Evolutionary conservation across 2,888 invertebrate species (phyloP).

Genomic region (Aphidoletes aphidimyza): DNA sequence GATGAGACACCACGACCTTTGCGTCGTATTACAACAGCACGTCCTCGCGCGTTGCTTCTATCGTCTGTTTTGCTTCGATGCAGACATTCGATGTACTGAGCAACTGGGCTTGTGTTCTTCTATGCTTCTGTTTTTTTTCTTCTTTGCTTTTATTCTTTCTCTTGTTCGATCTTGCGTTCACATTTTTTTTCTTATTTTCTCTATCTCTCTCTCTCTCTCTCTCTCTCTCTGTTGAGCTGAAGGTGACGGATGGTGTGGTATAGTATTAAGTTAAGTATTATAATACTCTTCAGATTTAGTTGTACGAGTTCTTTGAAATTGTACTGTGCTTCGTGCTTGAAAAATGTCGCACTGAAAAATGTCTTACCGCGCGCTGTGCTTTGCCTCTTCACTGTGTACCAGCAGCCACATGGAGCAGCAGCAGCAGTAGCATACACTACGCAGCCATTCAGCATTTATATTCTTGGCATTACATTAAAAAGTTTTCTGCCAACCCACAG

Average conservation of each 20-base stretch:
- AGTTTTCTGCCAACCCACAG: constrained; percentile 48
- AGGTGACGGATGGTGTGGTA: constrained; percentile 51
- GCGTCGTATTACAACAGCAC: constrained; percentile 46
- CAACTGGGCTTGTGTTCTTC: not conserved
- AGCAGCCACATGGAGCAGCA: not conserved
- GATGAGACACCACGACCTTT: constrained; percentile 46
- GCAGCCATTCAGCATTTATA: constrained; percentile 30
- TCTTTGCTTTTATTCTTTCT: too few species aligned
- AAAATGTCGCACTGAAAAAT: constrained; percentile 12
- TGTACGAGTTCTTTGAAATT: not conserved
- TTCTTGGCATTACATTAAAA: constrained; percentile 49
- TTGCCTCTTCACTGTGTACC: not conserved
- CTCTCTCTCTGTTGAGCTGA: not conserved
- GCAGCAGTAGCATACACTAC: not conserved
- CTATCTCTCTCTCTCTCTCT: not conserved
- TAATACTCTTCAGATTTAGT: constrained; percentile 38
- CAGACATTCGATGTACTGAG: not conserved
- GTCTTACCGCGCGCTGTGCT: not conserved
- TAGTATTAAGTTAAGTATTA: constrained; percentile 51
- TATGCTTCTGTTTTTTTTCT: not conserved
- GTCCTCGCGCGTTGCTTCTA: constrained; percentile 10
- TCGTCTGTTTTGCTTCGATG: not conserved
- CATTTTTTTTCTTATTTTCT: not conserved
- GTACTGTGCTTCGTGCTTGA: not conserved
- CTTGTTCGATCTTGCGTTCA: not conserved